Evolutionary conservation across 1,140 invertebrate genomes (phyloP).

Genomic region (Drosophila lini): DNA sequence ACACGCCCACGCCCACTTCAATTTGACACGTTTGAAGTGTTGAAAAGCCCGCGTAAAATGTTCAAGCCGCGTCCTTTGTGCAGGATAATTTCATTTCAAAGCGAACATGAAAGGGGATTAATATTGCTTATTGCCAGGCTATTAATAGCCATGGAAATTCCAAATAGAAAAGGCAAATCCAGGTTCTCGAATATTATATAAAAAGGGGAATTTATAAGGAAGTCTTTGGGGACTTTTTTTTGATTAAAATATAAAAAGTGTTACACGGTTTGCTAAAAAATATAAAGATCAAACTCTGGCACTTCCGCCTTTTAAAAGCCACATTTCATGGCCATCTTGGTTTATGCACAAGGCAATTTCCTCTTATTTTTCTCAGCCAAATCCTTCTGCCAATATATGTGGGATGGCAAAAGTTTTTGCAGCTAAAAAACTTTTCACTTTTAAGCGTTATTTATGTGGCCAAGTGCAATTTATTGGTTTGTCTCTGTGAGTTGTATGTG

Average conservation of each 20-base stretch:
- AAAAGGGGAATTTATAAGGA: not conserved
- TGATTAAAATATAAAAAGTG: not conserved
- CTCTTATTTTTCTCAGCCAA: constrained; percentile 24
- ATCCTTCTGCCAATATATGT: constrained; percentile 41
- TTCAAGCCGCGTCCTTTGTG: constrained; percentile 28
- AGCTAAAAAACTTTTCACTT: constrained; percentile 46
- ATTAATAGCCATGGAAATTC: constrained; percentile 44
- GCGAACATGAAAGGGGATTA: constrained; percentile 50
- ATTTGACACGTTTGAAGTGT: constrained; percentile 60
- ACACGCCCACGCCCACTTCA: constrained; percentile 51
- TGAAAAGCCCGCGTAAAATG: constrained; percentile 51
- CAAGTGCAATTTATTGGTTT: constrained; percentile 59
- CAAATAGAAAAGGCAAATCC: constrained; percentile 7
- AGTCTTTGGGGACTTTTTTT: not conserved
- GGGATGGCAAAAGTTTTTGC: constrained; percentile 33
- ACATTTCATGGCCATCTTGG: constrained; percentile 38
- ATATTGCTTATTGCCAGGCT: constrained; percentile 33
- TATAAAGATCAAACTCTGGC: not conserved
- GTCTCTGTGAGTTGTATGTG: constrained; percentile 7
- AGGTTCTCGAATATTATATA: not conserved
- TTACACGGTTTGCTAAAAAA: not conserved
- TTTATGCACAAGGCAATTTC: constrained; percentile 30
- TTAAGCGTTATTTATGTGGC: constrained; percentile 58
- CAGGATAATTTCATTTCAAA: constrained; percentile 46
- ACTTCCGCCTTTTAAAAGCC: constrained; percentile 3